These are phyloP conservation scores for Bombus haemorrhoidalis DNA, from an alignment of 1,140 invertebrate species.

Conservation along the genomic window DNA sequence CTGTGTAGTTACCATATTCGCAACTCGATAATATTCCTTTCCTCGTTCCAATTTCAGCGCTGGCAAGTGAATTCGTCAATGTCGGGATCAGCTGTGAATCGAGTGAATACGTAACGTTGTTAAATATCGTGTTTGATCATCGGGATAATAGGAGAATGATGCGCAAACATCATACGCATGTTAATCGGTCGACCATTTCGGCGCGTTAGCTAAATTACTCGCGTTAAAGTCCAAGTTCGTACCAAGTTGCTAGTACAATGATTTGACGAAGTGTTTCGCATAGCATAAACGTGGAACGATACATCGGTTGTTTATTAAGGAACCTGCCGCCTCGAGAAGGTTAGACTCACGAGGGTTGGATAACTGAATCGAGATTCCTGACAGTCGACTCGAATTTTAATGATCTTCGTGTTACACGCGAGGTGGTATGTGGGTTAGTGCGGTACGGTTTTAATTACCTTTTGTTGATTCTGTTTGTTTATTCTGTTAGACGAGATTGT, in stretches of 20 bases:
- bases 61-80: background rate
- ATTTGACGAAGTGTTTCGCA: constrained; percentile 32
- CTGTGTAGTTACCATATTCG: background rate
- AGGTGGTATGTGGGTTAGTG: too few relatives aligned
- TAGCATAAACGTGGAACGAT: background rate
- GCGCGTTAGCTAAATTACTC: constrained; percentile 43
- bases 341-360: background rate
- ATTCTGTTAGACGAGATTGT: background rate
- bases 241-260: constrained; percentile 14
- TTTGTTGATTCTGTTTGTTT: background rate
- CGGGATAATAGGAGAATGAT: constrained; percentile 38
- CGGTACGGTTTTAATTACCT: background rate
- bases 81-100: background rate
- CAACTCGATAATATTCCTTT: background rate
- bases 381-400: constrained; percentile 10
- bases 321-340: background rate
- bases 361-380: background rate
- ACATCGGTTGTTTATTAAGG: constrained; percentile 51
- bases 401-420: background rate
- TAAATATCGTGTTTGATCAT: constrained; percentile 19
- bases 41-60: background rate
- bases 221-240: constrained; percentile 27
- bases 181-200: constrained; percentile 18
- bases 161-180: background rate
- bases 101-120: background rate